Evolutionary conservation across 2,888 invertebrate species (phyloP), one percentile per base, ranked within the genome.

Genomic region (Prosopocoilus inquinatus): DNA sequence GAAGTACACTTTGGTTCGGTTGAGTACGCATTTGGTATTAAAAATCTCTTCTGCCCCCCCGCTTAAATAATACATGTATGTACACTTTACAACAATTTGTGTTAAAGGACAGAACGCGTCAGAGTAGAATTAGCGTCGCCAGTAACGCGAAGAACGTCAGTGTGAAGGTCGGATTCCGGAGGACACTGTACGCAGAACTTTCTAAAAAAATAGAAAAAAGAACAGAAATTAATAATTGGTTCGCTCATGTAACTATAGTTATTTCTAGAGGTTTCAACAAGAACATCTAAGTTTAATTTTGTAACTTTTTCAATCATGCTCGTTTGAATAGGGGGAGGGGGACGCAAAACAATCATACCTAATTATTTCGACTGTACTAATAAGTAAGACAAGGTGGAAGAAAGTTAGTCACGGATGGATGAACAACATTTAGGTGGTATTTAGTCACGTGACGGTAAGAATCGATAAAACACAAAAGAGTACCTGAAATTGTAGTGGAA

Each of bases 401-500:
- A 7, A 1, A 12, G 36, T 36, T 36, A 36, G 12, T 36, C 36
- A 36, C 36, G 12, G 4, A 36, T n/a, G 36, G 36, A 12, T 36
- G 36, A 11, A n/a, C 36, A 36, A 20, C 4, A 20, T 20, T 20
- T 20, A 20, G 5, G 3, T 20, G 5, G 4, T 33, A 15, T 28
- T 28, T 28, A 28, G 20, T 28, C 20, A 28, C 20, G 20, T 28
- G 20, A 44, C 35, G 20, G n/a, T 34, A 33, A 44, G 38, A 12
- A 44, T 32, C 11, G n/a, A n/a, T n/a, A n/a, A n/a, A 13, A n/a
- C 32, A 15, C 32, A 46, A 9, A 46, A 13, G 39, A 44, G 35
- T 50, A 50, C 50, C 47, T 36, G 51, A 12, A 43, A n/a, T 39
- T 48, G 53, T 51, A 41, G 52, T 50, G 50, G 50, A 36, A 16